Evolutionary conservation across 2,888 invertebrate genomes (phyloP).

Genomic region (Lithophane socia): DNA sequence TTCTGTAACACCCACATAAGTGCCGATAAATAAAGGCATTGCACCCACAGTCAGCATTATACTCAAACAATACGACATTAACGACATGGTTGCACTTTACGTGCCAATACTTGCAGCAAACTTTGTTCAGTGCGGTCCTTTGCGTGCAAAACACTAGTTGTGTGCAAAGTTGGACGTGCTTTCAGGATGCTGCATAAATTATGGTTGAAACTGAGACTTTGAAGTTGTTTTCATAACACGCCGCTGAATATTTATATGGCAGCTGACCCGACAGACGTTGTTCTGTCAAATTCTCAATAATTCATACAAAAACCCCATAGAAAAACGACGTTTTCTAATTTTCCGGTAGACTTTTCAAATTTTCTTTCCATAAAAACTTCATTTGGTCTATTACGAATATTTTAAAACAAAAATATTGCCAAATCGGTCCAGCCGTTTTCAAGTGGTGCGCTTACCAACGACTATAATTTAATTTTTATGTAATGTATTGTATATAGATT

Average conservation of each 20-base stretch:
- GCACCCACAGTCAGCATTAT: constrained; percentile 67
- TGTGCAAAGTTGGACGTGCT: constrained; percentile 54
- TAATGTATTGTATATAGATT: too few relatives aligned
- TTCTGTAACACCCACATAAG: constrained; percentile 56
- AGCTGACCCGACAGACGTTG: too few relatives aligned
- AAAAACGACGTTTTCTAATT: too few relatives aligned
- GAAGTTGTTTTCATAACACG: constrained; percentile 49
- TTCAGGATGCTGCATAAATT: constrained; percentile 67
- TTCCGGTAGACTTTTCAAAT: too few relatives aligned
- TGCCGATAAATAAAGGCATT: constrained; percentile 65
- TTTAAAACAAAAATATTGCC: too few relatives aligned
- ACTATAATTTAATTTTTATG: too few relatives aligned
- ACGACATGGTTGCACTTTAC: constrained; percentile 61
- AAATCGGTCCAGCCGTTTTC: too few relatives aligned
- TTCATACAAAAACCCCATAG: too few relatives aligned
- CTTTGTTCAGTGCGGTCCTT: constrained; percentile 52
- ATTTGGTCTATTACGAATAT: too few relatives aligned
- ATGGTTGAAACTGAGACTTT: constrained; percentile 56
- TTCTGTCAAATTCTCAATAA: too few relatives aligned
- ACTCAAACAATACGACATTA: constrained; percentile 72
- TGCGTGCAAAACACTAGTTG: constrained; percentile 51
- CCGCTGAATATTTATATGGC: constrained; percentile 47
- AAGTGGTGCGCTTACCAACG: too few relatives aligned
- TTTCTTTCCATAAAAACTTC: too few relatives aligned
- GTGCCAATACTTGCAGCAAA: constrained; percentile 66